Evolutionary conservation across 2,113 vertebrate species (phyloP).

Genomic region (Salvelinus alpinus): DNA sequence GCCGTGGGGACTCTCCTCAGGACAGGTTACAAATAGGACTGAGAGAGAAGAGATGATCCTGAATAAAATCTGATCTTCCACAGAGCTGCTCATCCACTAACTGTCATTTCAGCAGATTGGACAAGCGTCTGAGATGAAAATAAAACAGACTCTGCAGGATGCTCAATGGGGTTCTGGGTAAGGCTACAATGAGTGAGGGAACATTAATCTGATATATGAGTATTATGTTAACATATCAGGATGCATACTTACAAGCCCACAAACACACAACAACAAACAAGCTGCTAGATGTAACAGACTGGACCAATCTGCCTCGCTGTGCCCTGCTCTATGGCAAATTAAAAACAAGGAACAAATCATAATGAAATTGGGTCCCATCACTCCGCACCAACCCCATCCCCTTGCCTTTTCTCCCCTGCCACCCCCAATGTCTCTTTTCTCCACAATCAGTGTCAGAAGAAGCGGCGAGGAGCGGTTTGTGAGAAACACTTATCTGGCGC

Average conservation of each 20-base stretch:
- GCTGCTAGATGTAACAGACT: conserved; percentile 20
- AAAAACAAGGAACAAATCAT: conserved; percentile 66
- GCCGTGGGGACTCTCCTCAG: conserved; percentile 69
- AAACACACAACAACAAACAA: conserved; percentile 33
- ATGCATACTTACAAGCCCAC: not conserved
- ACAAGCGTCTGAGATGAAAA: conserved; percentile 67
- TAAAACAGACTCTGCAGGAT: conserved; percentile 42
- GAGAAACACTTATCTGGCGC: conserved; percentile 82
- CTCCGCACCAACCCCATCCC: conserved; percentile 39
- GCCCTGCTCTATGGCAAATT: conserved; percentile 63
- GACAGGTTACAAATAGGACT: conserved; percentile 80
- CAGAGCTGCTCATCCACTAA: conserved; percentile 71
- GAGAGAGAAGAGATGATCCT: conserved; percentile 68
- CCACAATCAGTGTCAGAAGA: conserved; percentile 78
- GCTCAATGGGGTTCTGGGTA: not conserved
- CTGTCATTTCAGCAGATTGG: conserved; percentile 68
- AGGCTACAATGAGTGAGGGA: conserved; percentile 23
- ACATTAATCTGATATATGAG: conserved; percentile 50
- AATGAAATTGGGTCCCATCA: conserved; percentile 70
- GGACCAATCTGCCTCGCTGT: conserved; percentile 44
- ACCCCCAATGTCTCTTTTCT: conserved; percentile 76
- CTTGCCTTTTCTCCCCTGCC: conserved; percentile 47
- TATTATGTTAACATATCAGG: conserved; percentile 23
- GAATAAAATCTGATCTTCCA: conserved; percentile 74
- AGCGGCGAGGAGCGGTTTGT: conserved; percentile 72